Evolutionary conservation across 2,888 invertebrate species (phyloP).

Genomic region (Tromatobia lineatoria): DNA sequence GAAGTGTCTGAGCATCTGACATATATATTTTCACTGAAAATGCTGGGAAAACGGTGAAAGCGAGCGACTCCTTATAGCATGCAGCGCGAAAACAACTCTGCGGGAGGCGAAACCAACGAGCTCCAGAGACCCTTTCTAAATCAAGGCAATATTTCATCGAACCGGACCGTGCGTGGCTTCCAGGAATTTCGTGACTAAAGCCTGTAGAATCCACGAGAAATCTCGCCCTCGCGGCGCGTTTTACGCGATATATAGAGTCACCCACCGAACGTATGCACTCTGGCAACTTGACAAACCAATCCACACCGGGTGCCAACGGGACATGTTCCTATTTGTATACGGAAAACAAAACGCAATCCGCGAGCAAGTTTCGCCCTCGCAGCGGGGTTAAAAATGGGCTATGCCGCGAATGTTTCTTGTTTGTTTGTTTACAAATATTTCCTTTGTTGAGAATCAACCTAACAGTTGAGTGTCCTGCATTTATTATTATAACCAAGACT

Average conservation of each 20-base stretch:
- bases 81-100: slow-evolving; percentile 15
- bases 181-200: slow-evolving; percentile 57
- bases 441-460: neutral
- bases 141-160: slow-evolving; percentile 78
- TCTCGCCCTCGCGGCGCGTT: slow-evolving; percentile 49
- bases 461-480: neutral
- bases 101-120: slow-evolving; percentile 18
- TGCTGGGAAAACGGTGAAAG: slow-evolving; percentile 9
- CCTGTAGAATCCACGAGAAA: slow-evolving; percentile 56
- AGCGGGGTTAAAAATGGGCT: neutral
- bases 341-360: slow-evolving; percentile 79
- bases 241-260: slow-evolving; percentile 4
- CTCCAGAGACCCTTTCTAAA: slow-evolving; percentile 60
- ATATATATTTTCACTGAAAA: slow-evolving; percentile 28
- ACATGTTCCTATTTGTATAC: slow-evolving; percentile 83
- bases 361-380: slow-evolving; percentile 23
- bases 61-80: neutral
- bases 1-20: neutral
- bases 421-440: slow-evolving; percentile 18
- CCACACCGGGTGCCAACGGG: slow-evolving; percentile 82
- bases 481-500: neutral
- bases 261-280: slow-evolving; percentile 72
- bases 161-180: slow-evolving; percentile 50
- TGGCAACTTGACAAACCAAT: slow-evolving; percentile 85
- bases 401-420: neutral